phyloP scores from a whole-genome alignment of 2,797 vertebrate species.

The Peromyscus attwateri region DNA sequence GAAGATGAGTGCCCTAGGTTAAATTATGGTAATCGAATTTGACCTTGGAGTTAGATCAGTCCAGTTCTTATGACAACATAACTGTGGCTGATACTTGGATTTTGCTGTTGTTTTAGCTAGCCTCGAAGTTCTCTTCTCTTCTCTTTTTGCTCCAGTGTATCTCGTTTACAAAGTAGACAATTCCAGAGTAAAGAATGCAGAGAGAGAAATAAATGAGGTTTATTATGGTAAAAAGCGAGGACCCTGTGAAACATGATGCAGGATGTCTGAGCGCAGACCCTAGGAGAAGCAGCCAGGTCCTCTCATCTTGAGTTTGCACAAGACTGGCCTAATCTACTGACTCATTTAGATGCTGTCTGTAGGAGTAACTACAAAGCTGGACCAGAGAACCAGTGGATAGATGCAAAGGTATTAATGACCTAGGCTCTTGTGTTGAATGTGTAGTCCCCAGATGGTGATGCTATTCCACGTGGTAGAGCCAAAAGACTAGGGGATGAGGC shows the following conservation, averaged over 20 bases:
- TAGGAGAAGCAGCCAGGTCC: not conserved
- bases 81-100: not conserved
- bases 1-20: not conserved
- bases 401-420: not conserved
- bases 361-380: not conserved
- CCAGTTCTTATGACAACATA: slow-evolving; percentile 1
- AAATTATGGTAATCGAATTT: slow-evolving; percentile 8
- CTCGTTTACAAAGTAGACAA: not conserved
- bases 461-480: not conserved
- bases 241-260: not conserved
- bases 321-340: not conserved
- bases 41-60: not conserved
- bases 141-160: not conserved
- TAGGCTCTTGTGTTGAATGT: not conserved
- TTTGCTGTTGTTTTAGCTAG: not conserved
- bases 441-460: not conserved
- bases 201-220: not conserved
- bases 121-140: not conserved
- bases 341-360: not conserved
- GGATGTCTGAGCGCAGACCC: not conserved
- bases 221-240: not conserved
- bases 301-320: not conserved
- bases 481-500: not conserved
- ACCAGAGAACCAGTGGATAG: not conserved
- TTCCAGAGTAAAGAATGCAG: not conserved